Base-by-base conservation (phyloP, 2,888 invertebrate genomes). In the Drosophila engyochracea region DNA sequence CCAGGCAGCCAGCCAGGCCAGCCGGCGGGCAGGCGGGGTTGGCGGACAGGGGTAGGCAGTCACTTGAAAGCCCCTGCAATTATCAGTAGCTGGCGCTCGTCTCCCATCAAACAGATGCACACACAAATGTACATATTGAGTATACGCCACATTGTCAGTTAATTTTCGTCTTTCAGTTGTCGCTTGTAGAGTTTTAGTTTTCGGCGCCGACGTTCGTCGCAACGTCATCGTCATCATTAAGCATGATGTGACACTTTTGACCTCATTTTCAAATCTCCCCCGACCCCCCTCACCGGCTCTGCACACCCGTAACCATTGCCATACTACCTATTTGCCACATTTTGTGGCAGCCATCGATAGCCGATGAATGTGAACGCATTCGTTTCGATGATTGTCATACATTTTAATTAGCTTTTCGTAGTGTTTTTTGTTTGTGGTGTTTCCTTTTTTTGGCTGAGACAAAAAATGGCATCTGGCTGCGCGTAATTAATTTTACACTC, bases 211-310 rank as follows among this genome's bases (percentile, higher is more conserved):
- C 39, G 59, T 25, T 59, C 51, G 55, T 69, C 70, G 74, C 73
- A 64, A 55, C 76, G 76, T 83, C 87, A 85, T 77, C 83, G 71
- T 89, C 89, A 91, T 91, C 91, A 91, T 91, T 86, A 87, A 83
- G 91, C 85, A 91, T 91, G 91, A 91, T 91, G 91, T 90, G 91
- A 91, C 91, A 91, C 81, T 91, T 91, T 91, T 91, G 83, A 83
- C 90, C 89, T 90, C 81, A 79, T 76, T 88, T 81, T 71, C 12
- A 12, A 28, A 10, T 14, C 28, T 2, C 10, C 16, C 61, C 70
- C 6, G 28, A 0, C 19, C 16, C 49, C 28, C n/a, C 7, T 19
- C 3, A 4, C 28, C 12, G 3, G 1, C 28, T 16, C 22, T 22
- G 25, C 49, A 49, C 49, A 2, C 28, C 0, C 16, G 19, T 19